These are phyloP conservation scores for Megaleporinus macrocephalus DNA, from an alignment of 2,113 vertebrate species.

Conservation along the genomic window DNA sequence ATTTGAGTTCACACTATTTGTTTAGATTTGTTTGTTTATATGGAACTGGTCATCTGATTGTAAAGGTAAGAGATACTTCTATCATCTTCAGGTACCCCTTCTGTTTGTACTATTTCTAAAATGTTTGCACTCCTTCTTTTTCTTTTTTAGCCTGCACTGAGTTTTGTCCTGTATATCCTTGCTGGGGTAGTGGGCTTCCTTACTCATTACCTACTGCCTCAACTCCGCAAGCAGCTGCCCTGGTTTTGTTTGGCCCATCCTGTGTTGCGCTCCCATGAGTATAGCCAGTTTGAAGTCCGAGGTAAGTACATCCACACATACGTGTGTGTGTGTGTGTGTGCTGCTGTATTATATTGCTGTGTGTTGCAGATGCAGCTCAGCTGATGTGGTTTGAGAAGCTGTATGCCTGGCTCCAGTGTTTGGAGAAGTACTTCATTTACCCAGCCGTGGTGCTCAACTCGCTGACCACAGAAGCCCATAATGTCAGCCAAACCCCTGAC, in stretches of 20 bases:
- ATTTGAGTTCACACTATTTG: not conserved
- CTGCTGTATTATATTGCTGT: not conserved
- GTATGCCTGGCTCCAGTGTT: slow-evolving; percentile 88
- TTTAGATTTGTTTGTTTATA: no score
- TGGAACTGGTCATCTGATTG: not conserved
- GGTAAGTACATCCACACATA: slow-evolving; percentile 73
- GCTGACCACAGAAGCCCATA: slow-evolving; percentile 85
- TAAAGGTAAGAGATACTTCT: no score
- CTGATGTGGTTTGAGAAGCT: slow-evolving; percentile 95
- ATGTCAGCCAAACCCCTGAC: slow-evolving; percentile 81
- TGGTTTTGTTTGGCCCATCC: slow-evolving; percentile 93
- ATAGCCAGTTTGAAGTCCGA: slow-evolving; percentile 92
- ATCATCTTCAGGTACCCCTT: not conserved
- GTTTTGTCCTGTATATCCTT: slow-evolving; percentile 86
- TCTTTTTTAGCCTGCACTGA: slow-evolving; percentile 82
- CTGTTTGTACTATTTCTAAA: not conserved
- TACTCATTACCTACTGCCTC: slow-evolving; percentile 90
- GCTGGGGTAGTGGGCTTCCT: slow-evolving; percentile 87
- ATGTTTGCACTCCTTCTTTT: not conserved
- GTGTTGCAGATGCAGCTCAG: slow-evolving; percentile 83
- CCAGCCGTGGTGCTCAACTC: slow-evolving; percentile 89
- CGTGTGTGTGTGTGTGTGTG: not conserved
- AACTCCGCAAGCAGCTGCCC: slow-evolving; percentile 90
- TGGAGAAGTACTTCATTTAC: slow-evolving; percentile 90
- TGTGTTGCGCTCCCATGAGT: slow-evolving; percentile 86